These are phyloP conservation scores for Cirrhinus mrigala DNA, from an alignment of 2,797 vertebrate species.

Conservation along the genomic window DNA sequence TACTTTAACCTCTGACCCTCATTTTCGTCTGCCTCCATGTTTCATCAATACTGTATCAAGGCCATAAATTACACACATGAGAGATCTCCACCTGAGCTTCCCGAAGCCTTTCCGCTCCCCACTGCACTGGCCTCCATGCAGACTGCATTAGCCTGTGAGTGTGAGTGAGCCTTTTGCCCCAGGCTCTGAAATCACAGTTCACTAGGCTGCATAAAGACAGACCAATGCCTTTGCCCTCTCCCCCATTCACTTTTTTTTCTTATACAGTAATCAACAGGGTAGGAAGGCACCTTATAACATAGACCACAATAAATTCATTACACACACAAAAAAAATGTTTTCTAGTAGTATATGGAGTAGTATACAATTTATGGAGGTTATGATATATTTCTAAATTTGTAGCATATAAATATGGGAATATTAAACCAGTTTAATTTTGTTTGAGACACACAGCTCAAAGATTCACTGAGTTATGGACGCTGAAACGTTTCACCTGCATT, in stretches of 20 bases:
- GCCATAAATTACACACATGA: conserved; percentile 58
- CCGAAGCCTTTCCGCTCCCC: background rate
- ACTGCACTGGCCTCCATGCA: conserved; percentile 28
- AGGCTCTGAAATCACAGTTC: conserved; percentile 31
- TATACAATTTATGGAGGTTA: background rate
- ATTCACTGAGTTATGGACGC: background rate
- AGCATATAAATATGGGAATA: background rate
- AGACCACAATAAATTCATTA: background rate
- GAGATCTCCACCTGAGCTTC: conserved; percentile 57
- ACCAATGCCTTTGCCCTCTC: background rate
- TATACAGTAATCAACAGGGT: background rate
- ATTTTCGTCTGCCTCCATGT: conserved; percentile 45
- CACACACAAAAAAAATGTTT: background rate
- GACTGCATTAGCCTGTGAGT: background rate
- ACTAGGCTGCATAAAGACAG: conserved; percentile 5
- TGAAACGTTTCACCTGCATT: background rate
- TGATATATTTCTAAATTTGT: background rate
- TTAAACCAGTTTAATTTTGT: too few species aligned
- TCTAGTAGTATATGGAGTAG: background rate
- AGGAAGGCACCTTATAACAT: background rate
- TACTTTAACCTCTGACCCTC: conserved; percentile 56
- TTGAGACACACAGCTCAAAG: background rate
- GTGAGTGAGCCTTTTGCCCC: background rate
- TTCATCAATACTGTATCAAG: conserved; percentile 56
- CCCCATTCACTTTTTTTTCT: background rate